Conservation (phyloP, 1,140 invertebrate genomes). For the Telenomus remus region DNA sequence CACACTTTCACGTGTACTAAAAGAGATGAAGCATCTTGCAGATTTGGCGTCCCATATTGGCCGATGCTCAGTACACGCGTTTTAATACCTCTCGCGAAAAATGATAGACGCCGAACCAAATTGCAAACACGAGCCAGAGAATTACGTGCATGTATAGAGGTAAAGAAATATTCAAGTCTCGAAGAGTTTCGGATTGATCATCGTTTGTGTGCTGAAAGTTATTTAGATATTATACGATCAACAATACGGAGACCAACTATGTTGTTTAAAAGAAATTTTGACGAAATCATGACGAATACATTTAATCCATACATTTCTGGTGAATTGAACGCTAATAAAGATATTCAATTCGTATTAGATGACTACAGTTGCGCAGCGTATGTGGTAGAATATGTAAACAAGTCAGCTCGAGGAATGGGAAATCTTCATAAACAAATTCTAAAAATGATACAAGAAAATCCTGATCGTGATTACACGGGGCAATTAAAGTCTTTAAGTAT, state of each 20-base stretch:
- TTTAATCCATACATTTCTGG: slow-evolving; percentile 66
- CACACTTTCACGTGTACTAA: slow-evolving; percentile 67
- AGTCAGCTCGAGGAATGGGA: slow-evolving; percentile 67
- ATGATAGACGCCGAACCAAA: neutral
- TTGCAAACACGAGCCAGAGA: neutral
- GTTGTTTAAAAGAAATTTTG: neutral
- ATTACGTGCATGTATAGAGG: neutral
- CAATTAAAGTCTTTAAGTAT: slow-evolving; percentile 59
- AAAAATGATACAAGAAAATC: slow-evolving; percentile 64
- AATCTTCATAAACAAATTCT: slow-evolving; percentile 64
- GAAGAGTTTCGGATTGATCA: slow-evolving; percentile 1
- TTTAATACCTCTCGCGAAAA: neutral
- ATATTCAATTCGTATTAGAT: slow-evolving; percentile 70
- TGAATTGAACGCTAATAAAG: slow-evolving; percentile 66
- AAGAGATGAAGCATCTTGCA: slow-evolving; percentile 62
- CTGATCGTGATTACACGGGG: slow-evolving; percentile 59
- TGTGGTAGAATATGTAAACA: slow-evolving; percentile 68
- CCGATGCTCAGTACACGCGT: slow-evolving; percentile 18
- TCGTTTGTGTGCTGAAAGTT: neutral
- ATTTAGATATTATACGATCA: neutral
- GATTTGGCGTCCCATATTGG: slow-evolving; percentile 59
- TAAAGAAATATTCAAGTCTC: neutral
- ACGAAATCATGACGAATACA: slow-evolving; percentile 6
- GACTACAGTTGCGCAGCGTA: slow-evolving; percentile 63
- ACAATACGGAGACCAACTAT: neutral